A percentile compares a stretch with the other conserved stretches of the same genome.
Conservation (phyloP, 2,113 vertebrate species). For the Cervus canadensis region DNA sequence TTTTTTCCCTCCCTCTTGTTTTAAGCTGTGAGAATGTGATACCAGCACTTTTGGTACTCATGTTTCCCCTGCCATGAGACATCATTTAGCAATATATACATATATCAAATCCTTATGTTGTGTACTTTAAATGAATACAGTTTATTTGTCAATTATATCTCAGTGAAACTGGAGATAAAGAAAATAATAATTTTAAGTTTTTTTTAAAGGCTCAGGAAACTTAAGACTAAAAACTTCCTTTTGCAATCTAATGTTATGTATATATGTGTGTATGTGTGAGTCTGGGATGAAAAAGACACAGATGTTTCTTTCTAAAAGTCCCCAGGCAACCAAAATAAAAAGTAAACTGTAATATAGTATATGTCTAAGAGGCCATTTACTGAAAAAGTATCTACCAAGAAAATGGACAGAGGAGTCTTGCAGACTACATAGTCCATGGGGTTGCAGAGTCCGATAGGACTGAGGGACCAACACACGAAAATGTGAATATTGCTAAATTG, state of each 20-base stretch:
- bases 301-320: background rate
- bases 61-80: background rate
- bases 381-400: background rate
- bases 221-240: background rate
- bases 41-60: background rate
- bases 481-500: background rate
- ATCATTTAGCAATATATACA: background rate
- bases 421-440: background rate
- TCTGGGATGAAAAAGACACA: background rate
- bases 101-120: background rate
- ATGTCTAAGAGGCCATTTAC: background rate
- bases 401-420: background rate
- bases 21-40: background rate
- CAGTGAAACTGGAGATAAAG: background rate
- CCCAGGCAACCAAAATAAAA: background rate
- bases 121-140: background rate
- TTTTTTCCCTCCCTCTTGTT: background rate
- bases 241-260: background rate
- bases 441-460: fast-evolving
- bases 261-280: too few species aligned
- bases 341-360: background rate
- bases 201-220: background rate
- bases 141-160: background rate
- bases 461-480: background rate
- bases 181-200: background rate